Percentiles rank a stretch among this genome's conserved stretches.
phyloP scores from a whole-genome alignment of 2,113 vertebrate genomes.

The Pelobates fuscus region DNA sequence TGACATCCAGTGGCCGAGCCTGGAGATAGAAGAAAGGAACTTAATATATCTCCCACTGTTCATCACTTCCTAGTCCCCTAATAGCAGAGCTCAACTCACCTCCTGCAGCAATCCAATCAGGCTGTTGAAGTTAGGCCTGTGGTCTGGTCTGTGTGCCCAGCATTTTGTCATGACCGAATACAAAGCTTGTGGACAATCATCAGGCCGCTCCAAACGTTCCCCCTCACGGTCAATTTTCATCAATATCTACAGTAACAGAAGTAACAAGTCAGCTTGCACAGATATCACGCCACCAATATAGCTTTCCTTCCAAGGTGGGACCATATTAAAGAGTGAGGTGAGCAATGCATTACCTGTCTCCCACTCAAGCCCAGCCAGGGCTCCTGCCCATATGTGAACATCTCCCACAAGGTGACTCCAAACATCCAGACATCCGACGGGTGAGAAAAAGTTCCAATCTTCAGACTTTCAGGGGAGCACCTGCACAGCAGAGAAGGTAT shows the following conservation, averaged over 20 bases:
- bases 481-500: slow-evolving; percentile 56
- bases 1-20: slow-evolving; percentile 76
- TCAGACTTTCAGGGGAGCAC: slow-evolving; percentile 88
- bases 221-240: slow-evolving; percentile 75
- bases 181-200: slow-evolving; percentile 76
- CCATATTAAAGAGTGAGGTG: no score
- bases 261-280: neutral
- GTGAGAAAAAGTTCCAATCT: slow-evolving; percentile 80
- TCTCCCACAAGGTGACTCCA: slow-evolving; percentile 86
- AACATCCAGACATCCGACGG: slow-evolving; percentile 90
- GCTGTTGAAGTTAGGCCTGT: slow-evolving; percentile 74
- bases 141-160: slow-evolving; percentile 73
- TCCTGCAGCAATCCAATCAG: slow-evolving; percentile 73
- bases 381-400: slow-evolving; percentile 87
- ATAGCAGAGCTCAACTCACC: slow-evolving; percentile 58
- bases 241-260: slow-evolving; percentile 70
- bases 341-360: slow-evolving; percentile 70
- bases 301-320: neutral
- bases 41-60: neutral
- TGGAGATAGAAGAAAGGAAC: slow-evolving; percentile 41
- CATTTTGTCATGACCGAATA: slow-evolving; percentile 77
- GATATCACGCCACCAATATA: neutral
- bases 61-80: neutral
- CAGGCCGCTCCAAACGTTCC: slow-evolving; percentile 72
- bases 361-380: slow-evolving; percentile 81